Conservation (phyloP, 2,113 vertebrate species). For the Empidonax traillii region DNA sequence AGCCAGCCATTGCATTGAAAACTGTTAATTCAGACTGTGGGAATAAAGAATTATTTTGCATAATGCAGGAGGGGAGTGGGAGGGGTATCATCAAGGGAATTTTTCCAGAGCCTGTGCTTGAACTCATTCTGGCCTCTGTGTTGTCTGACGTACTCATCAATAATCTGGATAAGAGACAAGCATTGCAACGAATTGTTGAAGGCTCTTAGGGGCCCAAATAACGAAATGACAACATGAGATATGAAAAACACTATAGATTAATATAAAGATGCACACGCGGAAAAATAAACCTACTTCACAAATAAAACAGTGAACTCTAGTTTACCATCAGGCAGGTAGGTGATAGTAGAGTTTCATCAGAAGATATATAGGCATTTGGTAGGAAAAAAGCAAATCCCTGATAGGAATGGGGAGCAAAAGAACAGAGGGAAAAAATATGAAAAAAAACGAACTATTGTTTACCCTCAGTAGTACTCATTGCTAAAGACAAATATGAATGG, state of each 20-base stretch:
- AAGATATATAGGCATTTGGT: neutral
- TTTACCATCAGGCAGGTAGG: neutral
- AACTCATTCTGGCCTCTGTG: neutral
- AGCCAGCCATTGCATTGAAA: neutral
- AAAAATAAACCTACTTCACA: neutral
- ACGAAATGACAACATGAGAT: neutral
- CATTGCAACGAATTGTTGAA: neutral
- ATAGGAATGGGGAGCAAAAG: neutral
- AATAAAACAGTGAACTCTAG: neutral
- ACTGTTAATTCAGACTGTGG: accelerated
- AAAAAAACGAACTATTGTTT: neutral
- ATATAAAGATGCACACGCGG: neutral
- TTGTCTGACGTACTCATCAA: neutral
- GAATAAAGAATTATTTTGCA: neutral
- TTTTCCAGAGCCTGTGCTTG: neutral
- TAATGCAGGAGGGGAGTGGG: neutral
- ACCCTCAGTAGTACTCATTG: neutral
- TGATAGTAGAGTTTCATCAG: neutral
- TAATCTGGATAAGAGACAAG: neutral
- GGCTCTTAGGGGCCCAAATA: neutral
- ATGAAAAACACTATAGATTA: neutral
- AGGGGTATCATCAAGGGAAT: neutral
- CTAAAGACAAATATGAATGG: neutral
- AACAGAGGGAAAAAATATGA: neutral
- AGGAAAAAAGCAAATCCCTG: neutral